These are phyloP conservation scores for Drosophila basisetae DNA, from an alignment of 2,888 invertebrate species.

Conservation along the genomic window DNA sequence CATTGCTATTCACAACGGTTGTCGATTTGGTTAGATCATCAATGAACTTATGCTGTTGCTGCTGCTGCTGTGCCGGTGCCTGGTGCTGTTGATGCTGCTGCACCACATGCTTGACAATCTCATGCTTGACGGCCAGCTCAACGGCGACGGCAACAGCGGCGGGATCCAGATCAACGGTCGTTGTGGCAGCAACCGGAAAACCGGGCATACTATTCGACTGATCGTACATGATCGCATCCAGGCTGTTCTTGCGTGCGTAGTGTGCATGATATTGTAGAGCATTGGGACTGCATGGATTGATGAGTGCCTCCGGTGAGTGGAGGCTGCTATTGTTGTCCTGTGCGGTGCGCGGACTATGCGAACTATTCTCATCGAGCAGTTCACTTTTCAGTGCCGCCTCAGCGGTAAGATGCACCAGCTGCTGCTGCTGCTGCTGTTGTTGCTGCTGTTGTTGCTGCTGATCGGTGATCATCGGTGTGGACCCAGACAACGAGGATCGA, in stretches of 20 bases:
- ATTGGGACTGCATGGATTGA: constrained; percentile 78
- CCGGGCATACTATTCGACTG: constrained; percentile 82
- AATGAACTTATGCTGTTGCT: constrained; percentile 85
- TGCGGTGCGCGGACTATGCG: constrained; percentile 86
- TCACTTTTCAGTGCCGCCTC: constrained; percentile 88
- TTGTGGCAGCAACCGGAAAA: constrained; percentile 72
- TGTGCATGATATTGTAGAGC: constrained; percentile 74
- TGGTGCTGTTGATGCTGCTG: constrained; percentile 87
- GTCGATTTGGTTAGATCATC: constrained; percentile 80
- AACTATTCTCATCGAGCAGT: constrained; percentile 90
- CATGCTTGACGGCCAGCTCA: constrained; percentile 86
- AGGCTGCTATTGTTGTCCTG: constrained; percentile 49
- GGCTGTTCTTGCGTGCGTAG: constrained; percentile 76
- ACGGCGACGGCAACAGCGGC: constrained; percentile 82
- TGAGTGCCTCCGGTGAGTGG: constrained; percentile 80
- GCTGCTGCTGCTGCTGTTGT: constrained; percentile 59
- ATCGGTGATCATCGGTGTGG: constrained; percentile 82
- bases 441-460: constrained; percentile 66
- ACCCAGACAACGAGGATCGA: constrained; percentile 88
- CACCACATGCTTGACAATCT: constrained; percentile 86
- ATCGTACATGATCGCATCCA: constrained; percentile 83
- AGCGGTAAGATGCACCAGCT: constrained; percentile 74
- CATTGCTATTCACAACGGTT: constrained; percentile 66
- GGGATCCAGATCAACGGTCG: constrained; percentile 72
- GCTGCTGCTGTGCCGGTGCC: constrained; percentile 86